Evolutionary conservation across 2,888 invertebrate species (phyloP), one percentile per base, ranked within the genome.

Genomic region (Ramazzottius varieornatus): DNA sequence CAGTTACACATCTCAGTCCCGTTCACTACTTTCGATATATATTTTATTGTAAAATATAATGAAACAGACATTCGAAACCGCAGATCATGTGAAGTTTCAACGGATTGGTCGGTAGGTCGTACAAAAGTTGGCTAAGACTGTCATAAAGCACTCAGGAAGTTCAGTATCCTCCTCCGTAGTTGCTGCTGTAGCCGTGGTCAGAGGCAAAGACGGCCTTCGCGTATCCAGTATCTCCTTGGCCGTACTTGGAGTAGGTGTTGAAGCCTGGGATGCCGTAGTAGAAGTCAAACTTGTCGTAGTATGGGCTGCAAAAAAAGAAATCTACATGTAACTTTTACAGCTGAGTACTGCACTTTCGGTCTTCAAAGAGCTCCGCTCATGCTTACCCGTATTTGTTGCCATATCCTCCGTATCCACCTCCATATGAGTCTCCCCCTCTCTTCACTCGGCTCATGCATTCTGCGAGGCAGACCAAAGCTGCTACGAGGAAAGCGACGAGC

Each of bases 241-340:
- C 54, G 54, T 54, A 54, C 29, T 54, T 54, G n/a, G 54, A 54
- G 54, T 54, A 54, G 4, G 24, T 24, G 24, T 54, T 8, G 54
- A 54, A 54, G 54, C 54, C 54, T 8, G 54, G 54, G 24, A 54
- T 54, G 8, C 54, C 54, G 54, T 54, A 54, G 54, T 54, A 54
- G 24, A 54, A 54, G 54, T 54, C 54, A 24, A 54, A 54, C 24
- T 54, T 54, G 54, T 54, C 54, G 54, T 54, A 54, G 24, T 54
- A 54, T 4, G 54, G 54, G 13, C 54, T 54, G 54, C 20, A 54
- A 29, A 54, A 8, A 54, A 16, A 54, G 24, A 29, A 54, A 29
- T 16, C 40, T n/a, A n/a, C n/a, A n/a, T n/a, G n/a, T n/a, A n/a
- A n/a, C n/a, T n/a, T n/a, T n/a, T n/a, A n/a, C n/a, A n/a, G n/a